Percentiles rank a stretch among this genome's conserved stretches.
Conservation (phyloP, 1,140 invertebrate species). For the Glomeris maerens region DNA sequence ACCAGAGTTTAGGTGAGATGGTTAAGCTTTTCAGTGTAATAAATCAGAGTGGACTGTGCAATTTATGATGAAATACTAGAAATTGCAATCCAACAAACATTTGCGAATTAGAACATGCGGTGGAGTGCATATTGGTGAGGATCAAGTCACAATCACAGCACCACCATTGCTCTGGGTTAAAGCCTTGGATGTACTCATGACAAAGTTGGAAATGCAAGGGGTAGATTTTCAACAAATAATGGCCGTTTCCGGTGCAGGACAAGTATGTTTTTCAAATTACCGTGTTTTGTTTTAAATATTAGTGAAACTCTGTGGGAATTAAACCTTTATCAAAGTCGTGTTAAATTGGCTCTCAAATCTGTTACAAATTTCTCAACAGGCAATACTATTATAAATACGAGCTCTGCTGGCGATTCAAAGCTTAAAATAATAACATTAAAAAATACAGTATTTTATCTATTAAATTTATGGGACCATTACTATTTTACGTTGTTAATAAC, state of each 20-base stretch:
- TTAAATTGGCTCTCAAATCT: background rate
- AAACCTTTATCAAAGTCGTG: background rate
- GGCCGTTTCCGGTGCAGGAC: slow-evolving; percentile 75
- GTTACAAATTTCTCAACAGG: background rate
- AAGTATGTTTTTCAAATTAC: slow-evolving; percentile 51
- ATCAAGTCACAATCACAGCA: slow-evolving; percentile 51
- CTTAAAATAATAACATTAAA: too few species aligned
- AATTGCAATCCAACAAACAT: background rate
- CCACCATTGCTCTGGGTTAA: slow-evolving; percentile 90
- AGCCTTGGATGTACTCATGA: slow-evolving; percentile 78
- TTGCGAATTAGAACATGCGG: slow-evolving; percentile 48
- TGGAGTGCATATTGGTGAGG: slow-evolving; percentile 49
- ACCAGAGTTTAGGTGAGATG: slow-evolving; percentile 70
- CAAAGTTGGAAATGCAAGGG: slow-evolving; percentile 60
- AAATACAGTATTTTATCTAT: too few species aligned
- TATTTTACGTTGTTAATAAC: too few species aligned
- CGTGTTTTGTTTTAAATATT: too few species aligned
- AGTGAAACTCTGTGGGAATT: too few species aligned
- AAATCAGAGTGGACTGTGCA: too few species aligned
- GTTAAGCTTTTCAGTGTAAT: too few species aligned
- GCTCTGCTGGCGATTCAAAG: too few species aligned
- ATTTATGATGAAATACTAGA: background rate
- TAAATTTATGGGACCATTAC: too few species aligned
- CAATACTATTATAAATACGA: too few species aligned
- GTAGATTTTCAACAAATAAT: slow-evolving; percentile 66